These are phyloP conservation scores for Carollia perspicillata DNA, from an alignment of 2,113 vertebrate genomes.

Conservation along the genomic window DNA sequence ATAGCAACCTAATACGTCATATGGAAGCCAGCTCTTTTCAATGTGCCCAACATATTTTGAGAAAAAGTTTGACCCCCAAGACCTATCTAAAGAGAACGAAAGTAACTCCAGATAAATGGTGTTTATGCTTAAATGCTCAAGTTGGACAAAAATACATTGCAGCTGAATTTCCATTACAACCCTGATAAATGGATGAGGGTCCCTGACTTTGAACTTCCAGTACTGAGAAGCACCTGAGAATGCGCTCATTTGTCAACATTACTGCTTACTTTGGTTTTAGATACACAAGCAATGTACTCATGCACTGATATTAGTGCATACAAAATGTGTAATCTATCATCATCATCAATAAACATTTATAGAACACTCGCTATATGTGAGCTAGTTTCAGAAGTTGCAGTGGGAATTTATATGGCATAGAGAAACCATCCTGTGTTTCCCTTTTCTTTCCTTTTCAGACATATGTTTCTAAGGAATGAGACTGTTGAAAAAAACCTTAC, in stretches of 20 bases:
- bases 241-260: conserved; percentile 62
- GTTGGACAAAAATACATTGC: conserved; percentile 47
- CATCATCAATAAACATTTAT: conserved; percentile 49
- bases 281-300: conserved; percentile 47
- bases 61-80: background rate
- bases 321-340: conserved; percentile 51
- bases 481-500: background rate
- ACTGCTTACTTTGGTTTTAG: conserved; percentile 55
- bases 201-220: conserved; percentile 56
- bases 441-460: conserved; percentile 2
- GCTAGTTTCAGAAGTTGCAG: conserved; percentile 10
- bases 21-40: background rate
- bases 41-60: background rate
- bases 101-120: conserved; percentile 33
- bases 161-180: conserved; percentile 47
- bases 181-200: conserved; percentile 54
- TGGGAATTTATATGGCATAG: conserved; percentile 24
- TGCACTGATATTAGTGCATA: conserved; percentile 47
- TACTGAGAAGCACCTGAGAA: conserved; percentile 60
- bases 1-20: background rate
- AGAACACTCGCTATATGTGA: background rate
- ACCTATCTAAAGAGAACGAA: conserved; percentile 31
- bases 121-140: conserved; percentile 42
- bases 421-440: background rate
- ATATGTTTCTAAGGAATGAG: background rate